Base-by-base conservation (phyloP, 1,140 invertebrate species). In the Drosophila repletoides region DNA sequence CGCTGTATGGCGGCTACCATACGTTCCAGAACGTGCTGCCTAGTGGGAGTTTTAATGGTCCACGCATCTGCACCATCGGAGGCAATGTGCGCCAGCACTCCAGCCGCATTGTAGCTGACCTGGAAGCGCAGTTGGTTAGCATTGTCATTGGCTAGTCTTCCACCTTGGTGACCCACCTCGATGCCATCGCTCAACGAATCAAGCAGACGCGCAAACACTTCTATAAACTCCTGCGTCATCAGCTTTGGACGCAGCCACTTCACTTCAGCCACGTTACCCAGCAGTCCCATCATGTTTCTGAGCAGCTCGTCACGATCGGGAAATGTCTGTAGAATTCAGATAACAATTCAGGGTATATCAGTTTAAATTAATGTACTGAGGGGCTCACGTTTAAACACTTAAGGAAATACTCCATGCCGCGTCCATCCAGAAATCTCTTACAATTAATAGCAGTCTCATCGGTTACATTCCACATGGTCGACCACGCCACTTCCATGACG, bases 381-480 rank as follows among this genome's bases (percentile, higher is more conserved):
- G n/a, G n/a, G 24, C 90, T 80, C 91, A 95, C 95, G 90, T 93
- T 92, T 24, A 98, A 93, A 91, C 97, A 99, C 53, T 93, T 92
- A 0, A 97, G 91, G 90, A 98, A 99, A 59, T 95, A 93, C 55
- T 94, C 93, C 95, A 98, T 97, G 51, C 97, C 98, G 36, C 93
- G 92, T 49, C 94, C 93, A 74, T 96, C 94, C 26, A 98, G 92
- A 91, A 99, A 99, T 84, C 95, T 93, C 89, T 94, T 92, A 92
- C 97, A 98, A 92, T 99, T 99, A 60, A 94, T 92, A 17, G 97
- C 95, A 28, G 97, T 98, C 92, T 98, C 97, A 91, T 99, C 98
- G 38, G 98, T 99, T 38, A 99, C 97, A 91, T 99, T 99, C 96
- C 96, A 97, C 95, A 99, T 96, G 2, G 97, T 98, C 59, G 97